Conservation (phyloP, 2,113 vertebrate genomes). For the Odontophorus gujanensis region DNA sequence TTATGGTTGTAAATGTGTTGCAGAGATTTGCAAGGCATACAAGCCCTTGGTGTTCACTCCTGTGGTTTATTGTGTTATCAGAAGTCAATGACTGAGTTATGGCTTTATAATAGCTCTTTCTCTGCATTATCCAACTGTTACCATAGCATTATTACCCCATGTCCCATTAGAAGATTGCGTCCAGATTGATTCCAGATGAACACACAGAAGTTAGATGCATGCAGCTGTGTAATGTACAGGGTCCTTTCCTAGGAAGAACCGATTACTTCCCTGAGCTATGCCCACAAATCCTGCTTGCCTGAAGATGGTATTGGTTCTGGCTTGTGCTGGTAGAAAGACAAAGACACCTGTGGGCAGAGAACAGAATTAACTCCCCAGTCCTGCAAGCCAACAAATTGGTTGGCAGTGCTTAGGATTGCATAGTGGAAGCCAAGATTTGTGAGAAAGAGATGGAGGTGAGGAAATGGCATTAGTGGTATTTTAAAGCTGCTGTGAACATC, state of each 20-base stretch:
- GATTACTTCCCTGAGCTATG: background rate
- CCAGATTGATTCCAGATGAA: background rate
- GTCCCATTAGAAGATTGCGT: background rate
- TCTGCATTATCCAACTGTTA: constrained; percentile 40
- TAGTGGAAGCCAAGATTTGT: background rate
- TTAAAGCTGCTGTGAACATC: background rate
- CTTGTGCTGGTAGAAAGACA: background rate
- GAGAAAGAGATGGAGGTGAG: background rate
- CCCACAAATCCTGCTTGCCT: background rate
- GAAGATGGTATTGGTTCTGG: background rate
- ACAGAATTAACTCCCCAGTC: background rate
- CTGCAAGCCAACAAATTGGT: background rate
- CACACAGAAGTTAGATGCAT: background rate
- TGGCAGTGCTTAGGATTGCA: background rate
- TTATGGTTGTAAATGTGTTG: constrained; percentile 47
- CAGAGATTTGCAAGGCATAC: constrained; percentile 30
- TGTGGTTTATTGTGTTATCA: constrained; percentile 62
- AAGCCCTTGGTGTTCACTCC: constrained; percentile 9
- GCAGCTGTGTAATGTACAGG: background rate
- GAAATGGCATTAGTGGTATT: background rate
- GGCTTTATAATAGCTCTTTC: constrained; percentile 37
- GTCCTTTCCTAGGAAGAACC: background rate
- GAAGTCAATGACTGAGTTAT: constrained; percentile 62
- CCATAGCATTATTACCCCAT: constrained; percentile 7
- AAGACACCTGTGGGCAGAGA: background rate